Percentiles rank a stretch among this genome's conserved stretches.
These are phyloP conservation scores for Pseudotriccus pelzelni DNA, from an alignment of 2,797 vertebrate species.

Conservation along the genomic window DNA sequence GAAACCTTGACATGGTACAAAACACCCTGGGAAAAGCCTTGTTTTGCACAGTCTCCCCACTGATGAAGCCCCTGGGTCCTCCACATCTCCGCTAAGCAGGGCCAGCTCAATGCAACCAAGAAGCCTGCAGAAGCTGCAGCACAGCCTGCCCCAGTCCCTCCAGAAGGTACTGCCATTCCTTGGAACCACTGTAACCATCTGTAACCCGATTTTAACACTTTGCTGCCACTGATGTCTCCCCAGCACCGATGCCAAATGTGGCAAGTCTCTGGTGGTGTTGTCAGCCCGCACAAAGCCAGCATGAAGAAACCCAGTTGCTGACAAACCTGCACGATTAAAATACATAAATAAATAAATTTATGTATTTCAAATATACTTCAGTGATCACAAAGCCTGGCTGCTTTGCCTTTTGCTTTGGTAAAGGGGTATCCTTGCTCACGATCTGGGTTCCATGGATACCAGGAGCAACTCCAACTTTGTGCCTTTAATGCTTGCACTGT, in stretches of 20 bases:
- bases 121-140: background rate
- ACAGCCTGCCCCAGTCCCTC: background rate
- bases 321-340: background rate
- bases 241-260: background rate
- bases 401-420: background rate
- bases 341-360: background rate
- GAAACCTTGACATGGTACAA: background rate
- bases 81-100: background rate
- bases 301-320: background rate
- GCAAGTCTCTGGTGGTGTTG: background rate
- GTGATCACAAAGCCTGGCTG: background rate
- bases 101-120: background rate
- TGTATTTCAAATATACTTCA: background rate
- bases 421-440: background rate
- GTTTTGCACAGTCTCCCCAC: background rate
- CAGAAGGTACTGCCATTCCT: background rate
- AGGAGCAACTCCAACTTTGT: conserved; percentile 54
- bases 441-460: conserved; percentile 64
- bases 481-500: conserved; percentile 70
- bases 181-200: background rate
- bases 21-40: background rate
- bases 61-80: background rate
- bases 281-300: background rate
- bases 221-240: background rate
- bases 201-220: background rate